phyloP scores from a whole-genome alignment of 2,113 vertebrate genomes.

The Oenanthe oenanthe region DNA sequence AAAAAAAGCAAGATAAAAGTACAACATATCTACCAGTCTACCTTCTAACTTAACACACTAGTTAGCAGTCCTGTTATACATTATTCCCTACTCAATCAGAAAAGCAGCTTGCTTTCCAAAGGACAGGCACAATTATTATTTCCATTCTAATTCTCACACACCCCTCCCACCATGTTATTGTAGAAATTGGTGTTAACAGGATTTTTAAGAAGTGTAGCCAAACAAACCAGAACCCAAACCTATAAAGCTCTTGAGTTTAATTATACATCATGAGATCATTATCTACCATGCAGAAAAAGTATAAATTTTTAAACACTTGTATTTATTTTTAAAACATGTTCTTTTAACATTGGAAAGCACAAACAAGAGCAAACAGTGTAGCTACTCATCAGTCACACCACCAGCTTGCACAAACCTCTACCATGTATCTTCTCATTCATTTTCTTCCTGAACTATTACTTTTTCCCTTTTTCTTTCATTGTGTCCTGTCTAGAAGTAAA shows the following conservation, averaged over 20 bases:
- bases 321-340: constrained; percentile 31
- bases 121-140: neutral
- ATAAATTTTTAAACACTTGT: neutral
- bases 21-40: neutral
- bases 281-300: neutral
- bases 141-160: neutral
- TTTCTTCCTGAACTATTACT: neutral
- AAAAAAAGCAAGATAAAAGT: neutral
- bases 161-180: neutral
- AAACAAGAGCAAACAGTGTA: neutral
- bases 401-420: neutral
- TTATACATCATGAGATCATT: constrained; percentile 12
- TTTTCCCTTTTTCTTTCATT: neutral
- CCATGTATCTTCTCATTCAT: neutral
- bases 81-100: neutral
- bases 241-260: neutral
- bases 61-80: neutral
- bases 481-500: neutral
- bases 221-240: neutral
- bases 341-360: neutral
- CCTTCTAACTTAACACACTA: neutral
- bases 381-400: neutral
- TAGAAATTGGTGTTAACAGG: neutral
- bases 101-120: neutral
- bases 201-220: neutral